Percentiles rank a stretch among this genome's conserved stretches.
Conservation (phyloP, 1,140 invertebrate genomes). For the Mactra quadrangularis region DNA sequence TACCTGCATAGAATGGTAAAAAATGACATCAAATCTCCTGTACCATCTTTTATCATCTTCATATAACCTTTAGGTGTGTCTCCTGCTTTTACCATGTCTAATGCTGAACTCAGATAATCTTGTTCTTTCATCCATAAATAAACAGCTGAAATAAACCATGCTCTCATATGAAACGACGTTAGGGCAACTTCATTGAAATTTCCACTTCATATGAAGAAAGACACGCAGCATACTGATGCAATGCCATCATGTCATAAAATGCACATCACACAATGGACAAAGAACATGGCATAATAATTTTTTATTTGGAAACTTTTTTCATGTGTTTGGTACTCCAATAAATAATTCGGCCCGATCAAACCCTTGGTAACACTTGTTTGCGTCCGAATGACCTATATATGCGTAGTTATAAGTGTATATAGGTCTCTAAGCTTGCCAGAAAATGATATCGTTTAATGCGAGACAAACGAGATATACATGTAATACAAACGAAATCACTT, state of each 20-base stretch:
- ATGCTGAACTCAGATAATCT: slow-evolving; percentile 14
- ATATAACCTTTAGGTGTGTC: slow-evolving; percentile 48
- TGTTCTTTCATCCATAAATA: slow-evolving; percentile 45
- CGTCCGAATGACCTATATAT: no score
- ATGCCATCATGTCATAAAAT: neutral
- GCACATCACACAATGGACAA: neutral
- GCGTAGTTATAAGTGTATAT: no score
- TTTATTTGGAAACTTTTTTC: neutral
- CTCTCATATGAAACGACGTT: neutral
- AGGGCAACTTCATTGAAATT: neutral
- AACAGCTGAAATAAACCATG: slow-evolving; percentile 50
- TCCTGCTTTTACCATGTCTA: slow-evolving; percentile 29
- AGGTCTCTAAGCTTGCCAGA: no score
- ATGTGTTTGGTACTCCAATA: neutral
- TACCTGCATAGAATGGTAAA: slow-evolving; percentile 62
- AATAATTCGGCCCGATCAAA: no score
- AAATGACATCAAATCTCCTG: slow-evolving; percentile 54
- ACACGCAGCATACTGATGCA: neutral
- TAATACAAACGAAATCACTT: no score
- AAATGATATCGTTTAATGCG: no score
- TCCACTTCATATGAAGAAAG: neutral
- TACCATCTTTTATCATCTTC: slow-evolving; percentile 49
- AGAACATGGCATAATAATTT: neutral
- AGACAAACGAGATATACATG: no score
- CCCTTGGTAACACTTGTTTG: no score